Evolutionary conservation across 1,140 invertebrate genomes (phyloP).

Genomic region (Amphibalanus amphitrite): DNA sequence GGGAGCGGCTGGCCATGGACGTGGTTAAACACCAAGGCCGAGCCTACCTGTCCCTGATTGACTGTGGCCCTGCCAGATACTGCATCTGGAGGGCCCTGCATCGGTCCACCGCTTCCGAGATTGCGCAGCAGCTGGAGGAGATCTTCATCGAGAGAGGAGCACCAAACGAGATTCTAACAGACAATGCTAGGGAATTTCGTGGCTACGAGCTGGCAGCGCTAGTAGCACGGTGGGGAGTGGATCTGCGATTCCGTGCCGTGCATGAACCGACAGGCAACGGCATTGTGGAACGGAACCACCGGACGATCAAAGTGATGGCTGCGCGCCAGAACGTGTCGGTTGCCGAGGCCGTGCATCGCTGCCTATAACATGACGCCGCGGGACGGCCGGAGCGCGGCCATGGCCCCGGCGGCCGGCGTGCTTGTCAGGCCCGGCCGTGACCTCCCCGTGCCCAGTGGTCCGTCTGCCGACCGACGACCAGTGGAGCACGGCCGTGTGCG

Average conservation of each 20-base stretch:
- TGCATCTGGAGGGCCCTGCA: background rate
- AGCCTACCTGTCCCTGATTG: background rate
- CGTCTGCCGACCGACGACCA: too few relatives aligned
- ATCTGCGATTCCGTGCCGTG: background rate
- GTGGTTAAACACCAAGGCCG: background rate
- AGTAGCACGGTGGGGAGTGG: background rate
- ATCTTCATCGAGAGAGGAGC: background rate
- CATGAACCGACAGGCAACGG: too few relatives aligned
- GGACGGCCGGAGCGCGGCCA: too few relatives aligned
- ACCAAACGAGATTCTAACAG: background rate
- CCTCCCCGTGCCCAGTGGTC: too few relatives aligned
- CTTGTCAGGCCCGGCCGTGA: too few relatives aligned
- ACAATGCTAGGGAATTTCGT: background rate
- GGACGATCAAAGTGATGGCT: too few relatives aligned
- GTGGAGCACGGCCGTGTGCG: too few relatives aligned
- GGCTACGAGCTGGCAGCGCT: background rate
- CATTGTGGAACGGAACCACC: too few relatives aligned
- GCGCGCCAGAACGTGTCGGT: too few relatives aligned
- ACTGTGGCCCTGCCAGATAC: background rate
- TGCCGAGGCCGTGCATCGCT: too few relatives aligned
- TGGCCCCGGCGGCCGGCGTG: too few relatives aligned
- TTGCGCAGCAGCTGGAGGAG: background rate
- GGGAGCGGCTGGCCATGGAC: background rate
- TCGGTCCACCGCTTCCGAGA: background rate
- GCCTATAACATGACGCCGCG: too few relatives aligned